Conservation (phyloP, 1,140 invertebrate genomes). For the Cydia fagiglandana region DNA sequence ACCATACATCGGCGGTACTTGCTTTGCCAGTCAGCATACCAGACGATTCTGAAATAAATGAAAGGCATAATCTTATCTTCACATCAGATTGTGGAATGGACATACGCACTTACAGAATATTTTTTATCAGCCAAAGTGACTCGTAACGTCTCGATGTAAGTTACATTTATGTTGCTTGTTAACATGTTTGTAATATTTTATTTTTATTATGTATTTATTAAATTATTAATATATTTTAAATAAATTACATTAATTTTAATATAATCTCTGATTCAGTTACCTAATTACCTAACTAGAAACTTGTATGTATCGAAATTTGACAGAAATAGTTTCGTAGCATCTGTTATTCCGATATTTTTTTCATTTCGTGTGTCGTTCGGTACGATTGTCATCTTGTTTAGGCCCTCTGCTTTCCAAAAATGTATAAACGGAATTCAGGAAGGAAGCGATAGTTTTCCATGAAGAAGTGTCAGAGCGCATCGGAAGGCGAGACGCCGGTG, state of each 20-base stretch:
- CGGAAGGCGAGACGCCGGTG: constrained; percentile 38
- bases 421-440: not conserved
- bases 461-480: constrained; percentile 2
- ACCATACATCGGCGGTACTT: constrained; percentile 53
- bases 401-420: not conserved
- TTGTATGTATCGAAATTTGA: no score
- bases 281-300: no score
- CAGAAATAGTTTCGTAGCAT: no score
- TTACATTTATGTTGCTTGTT: not conserved
- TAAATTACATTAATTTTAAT: no score
- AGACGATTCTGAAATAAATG: constrained; percentile 50
- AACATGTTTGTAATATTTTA: not conserved
- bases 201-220: not conserved
- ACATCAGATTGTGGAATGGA: constrained; percentile 73
- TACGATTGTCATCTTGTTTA: no score
- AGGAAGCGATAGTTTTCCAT: constrained; percentile 14
- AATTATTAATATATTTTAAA: no score
- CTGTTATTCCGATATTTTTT: no score
- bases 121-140: constrained; percentile 46
- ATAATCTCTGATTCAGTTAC: no score
- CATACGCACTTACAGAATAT: constrained; percentile 64
- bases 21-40: constrained; percentile 60
- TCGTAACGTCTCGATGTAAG: not conserved
- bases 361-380: not conserved
- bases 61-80: constrained; percentile 63